Percentiles rank a stretch among this genome's conserved stretches.
Conservation (phyloP, 1,140 invertebrate species). For the Euura lappo region DNA sequence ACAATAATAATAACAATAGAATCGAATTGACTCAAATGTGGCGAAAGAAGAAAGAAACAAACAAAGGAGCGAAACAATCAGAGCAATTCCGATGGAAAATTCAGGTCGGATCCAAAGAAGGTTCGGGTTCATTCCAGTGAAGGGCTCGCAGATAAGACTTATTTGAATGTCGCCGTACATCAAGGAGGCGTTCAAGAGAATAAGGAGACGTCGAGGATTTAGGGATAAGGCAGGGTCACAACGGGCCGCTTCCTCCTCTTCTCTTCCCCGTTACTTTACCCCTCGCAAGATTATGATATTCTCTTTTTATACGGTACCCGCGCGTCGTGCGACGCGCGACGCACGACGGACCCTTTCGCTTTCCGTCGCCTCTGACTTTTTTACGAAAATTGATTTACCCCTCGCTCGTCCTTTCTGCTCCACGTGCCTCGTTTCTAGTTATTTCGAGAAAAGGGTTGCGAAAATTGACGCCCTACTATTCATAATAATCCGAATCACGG, state of each 20-base stretch:
- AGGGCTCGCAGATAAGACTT: slow-evolving; percentile 39
- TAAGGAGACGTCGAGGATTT: slow-evolving; percentile 26
- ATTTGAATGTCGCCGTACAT: slow-evolving; percentile 33
- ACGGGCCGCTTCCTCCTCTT: slow-evolving; percentile 10
- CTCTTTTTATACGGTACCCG: not conserved
- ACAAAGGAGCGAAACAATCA: not conserved
- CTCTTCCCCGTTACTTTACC: slow-evolving; percentile 5
- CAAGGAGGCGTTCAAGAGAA: slow-evolving; percentile 31
- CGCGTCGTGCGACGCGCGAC: too few relatives aligned
- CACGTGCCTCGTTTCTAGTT: not conserved
- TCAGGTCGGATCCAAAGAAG: not conserved
- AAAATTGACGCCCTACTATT: not conserved
- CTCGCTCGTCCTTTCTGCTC: not conserved
- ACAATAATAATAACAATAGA: too few relatives aligned
- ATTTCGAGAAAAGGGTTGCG: not conserved
- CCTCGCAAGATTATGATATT: slow-evolving; percentile 15
- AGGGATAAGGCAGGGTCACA: slow-evolving; percentile 32
- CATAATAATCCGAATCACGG: not conserved
- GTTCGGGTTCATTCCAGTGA: not conserved
- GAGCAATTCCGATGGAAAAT: slow-evolving; percentile 2
- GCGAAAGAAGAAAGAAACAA: not conserved
- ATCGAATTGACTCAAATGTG: too few relatives aligned
- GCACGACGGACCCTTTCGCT: not conserved
- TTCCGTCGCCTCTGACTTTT: not conserved
- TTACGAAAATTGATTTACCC: slow-evolving; percentile 22